A percentile compares a stretch with the other conserved stretches of the same genome.
Conservation (phyloP, 2,797 vertebrate species). For the Malurus leucopterus region DNA sequence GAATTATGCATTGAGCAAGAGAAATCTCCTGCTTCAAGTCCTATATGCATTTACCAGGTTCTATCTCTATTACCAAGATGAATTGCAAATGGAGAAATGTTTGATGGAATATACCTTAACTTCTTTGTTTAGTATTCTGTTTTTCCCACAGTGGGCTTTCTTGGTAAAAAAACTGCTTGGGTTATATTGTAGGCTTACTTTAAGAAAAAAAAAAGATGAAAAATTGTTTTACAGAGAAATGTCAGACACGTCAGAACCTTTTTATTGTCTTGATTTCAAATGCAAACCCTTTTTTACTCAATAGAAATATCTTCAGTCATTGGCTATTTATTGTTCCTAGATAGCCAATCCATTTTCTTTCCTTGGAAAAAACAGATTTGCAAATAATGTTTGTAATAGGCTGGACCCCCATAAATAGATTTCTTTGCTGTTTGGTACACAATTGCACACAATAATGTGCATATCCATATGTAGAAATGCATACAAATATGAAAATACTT, state of each 20-base stretch:
- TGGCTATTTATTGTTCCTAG: constrained; percentile 48
- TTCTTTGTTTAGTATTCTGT: constrained; percentile 91
- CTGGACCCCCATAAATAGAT: not conserved
- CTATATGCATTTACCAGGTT: constrained; percentile 94
- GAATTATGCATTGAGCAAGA: constrained; percentile 97
- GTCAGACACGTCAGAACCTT: constrained; percentile 27
- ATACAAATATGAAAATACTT: constrained; percentile 12
- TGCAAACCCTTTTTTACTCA: constrained; percentile 46
- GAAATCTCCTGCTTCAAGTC: constrained; percentile 97
- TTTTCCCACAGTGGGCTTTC: constrained; percentile 69
- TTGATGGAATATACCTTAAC: constrained; percentile 88
- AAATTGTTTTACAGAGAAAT: constrained; percentile 58
- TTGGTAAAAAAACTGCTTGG: constrained; percentile 68
- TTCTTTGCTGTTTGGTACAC: not conserved
- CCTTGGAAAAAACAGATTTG: not conserved
- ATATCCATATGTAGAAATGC: not conserved
- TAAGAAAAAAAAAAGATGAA: constrained; percentile 51
- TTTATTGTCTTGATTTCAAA: constrained; percentile 60
- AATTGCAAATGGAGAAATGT: constrained; percentile 93
- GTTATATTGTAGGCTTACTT: constrained; percentile 72
- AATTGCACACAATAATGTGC: not conserved
- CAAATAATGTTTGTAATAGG: not conserved
- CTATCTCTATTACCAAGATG: constrained; percentile 99
- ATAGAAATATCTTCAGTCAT: constrained; percentile 50
- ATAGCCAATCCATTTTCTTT: constrained; percentile 48